Percentiles rank a stretch among this genome's conserved stretches.
These are phyloP conservation scores for Hirudinaria manillensis DNA, from an alignment of 2,888 invertebrate species.

Conservation along the genomic window DNA sequence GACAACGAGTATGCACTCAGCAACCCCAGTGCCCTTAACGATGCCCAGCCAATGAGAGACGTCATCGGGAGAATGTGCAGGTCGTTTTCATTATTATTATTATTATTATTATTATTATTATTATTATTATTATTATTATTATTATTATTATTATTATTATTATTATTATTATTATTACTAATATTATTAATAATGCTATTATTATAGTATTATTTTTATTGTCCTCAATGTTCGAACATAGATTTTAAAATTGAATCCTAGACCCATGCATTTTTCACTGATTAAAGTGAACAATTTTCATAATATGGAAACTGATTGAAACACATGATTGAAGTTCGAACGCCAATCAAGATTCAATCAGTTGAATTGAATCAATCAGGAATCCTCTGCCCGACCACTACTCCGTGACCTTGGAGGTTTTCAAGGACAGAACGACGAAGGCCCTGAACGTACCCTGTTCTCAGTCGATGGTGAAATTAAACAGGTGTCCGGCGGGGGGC, in stretches of 20 bases:
- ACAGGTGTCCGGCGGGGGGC: not conserved
- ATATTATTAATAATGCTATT: too few species aligned
- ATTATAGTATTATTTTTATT: too few species aligned
- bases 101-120: conserved; percentile 6
- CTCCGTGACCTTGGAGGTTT: conserved; percentile 13
- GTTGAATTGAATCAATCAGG: not conserved
- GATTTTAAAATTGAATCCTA: too few species aligned
- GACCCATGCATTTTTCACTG: too few species aligned
- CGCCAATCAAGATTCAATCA: too few species aligned
- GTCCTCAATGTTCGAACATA: too few species aligned
- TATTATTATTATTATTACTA: not conserved
- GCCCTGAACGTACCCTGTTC: not conserved
- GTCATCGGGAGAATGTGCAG: conserved; percentile 21
- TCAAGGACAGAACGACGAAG: conserved; percentile 21
- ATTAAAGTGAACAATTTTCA: too few species aligned
- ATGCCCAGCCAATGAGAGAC: conserved; percentile 4
- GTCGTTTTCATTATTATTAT: not conserved
- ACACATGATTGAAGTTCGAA: too few species aligned
- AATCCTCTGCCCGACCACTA: conserved; percentile 7
- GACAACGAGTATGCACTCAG: conserved; percentile 14
- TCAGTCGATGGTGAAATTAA: not conserved
- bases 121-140: not conserved
- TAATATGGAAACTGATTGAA: too few species aligned
- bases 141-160: conserved; percentile 15
- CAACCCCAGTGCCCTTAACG: not conserved